These are phyloP conservation scores for Cydia strobilella DNA, from an alignment of 1,140 invertebrate genomes.

Conservation along the genomic window DNA sequence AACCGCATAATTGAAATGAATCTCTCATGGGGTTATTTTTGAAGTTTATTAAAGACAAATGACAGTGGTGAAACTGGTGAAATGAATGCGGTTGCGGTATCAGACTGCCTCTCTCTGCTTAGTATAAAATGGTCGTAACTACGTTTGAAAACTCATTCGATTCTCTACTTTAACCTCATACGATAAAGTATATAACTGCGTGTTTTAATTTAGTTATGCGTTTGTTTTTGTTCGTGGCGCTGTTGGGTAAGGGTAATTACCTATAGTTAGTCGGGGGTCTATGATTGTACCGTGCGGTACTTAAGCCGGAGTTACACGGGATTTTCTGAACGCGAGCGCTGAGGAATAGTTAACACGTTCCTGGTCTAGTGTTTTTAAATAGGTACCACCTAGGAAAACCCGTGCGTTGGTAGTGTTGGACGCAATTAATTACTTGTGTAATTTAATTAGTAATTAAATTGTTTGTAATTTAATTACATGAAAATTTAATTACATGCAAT, in stretches of 20 bases:
- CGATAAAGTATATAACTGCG: neutral
- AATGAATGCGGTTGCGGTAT: constrained; percentile 23
- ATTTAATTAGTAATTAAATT: no score
- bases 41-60: constrained; percentile 31
- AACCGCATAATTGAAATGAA: constrained; percentile 20
- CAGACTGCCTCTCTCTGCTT: constrained; percentile 2
- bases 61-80: constrained; percentile 28
- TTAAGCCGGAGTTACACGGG: neutral
- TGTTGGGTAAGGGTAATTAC: neutral
- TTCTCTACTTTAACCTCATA: neutral
- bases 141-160: neutral
- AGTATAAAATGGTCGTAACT: neutral
- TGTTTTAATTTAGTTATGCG: neutral
- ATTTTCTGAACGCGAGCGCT: neutral
- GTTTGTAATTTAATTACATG: no score
- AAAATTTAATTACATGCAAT: no score
- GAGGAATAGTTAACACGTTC: neutral
- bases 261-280: constrained; percentile 21
- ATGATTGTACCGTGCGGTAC: constrained; percentile 26
- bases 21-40: constrained; percentile 4
- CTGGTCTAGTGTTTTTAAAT: neutral
- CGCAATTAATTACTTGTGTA: no score
- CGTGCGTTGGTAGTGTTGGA: no score
- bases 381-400: no score
- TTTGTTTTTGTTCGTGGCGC: neutral